A percentile compares a stretch with the other conserved stretches of the same genome.
Conservation (phyloP, 2,113 vertebrate species). For the Nesogale talazaci region DNA sequence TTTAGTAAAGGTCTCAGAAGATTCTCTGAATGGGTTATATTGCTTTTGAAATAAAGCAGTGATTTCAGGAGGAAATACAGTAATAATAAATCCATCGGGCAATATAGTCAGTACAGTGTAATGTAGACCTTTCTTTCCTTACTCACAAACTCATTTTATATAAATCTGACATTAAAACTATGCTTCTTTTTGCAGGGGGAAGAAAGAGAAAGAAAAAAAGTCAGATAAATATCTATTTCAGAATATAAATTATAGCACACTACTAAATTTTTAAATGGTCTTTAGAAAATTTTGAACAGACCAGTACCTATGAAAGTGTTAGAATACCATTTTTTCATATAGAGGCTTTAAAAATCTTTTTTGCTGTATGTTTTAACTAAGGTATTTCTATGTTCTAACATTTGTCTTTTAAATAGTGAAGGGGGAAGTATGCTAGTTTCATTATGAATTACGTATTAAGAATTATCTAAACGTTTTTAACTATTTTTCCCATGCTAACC, state of each 20-base stretch:
- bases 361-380: not conserved
- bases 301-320: not conserved
- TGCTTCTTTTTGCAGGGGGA: not conserved
- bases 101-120: constrained; percentile 3
- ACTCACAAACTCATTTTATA: not conserved
- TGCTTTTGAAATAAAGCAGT: constrained; percentile 44
- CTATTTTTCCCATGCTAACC: not conserved
- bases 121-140: not conserved
- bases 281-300: not conserved
- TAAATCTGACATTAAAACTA: not conserved
- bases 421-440: not conserved
- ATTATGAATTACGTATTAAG: constrained; percentile 35
- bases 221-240: not conserved
- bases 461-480: not conserved
- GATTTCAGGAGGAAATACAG: not conserved
- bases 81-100: not conserved
- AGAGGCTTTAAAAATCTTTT: not conserved
- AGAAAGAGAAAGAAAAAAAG: not conserved
- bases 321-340: not conserved
- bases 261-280: constrained; percentile 4
- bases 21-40: not conserved
- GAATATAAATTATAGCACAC: not conserved
- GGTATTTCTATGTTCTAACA: accelerated
- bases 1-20: constrained; percentile 1
- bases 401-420: not conserved